phyloP scores from a whole-genome alignment of 2,113 vertebrate genomes.

The Agelaius tricolor region DNA sequence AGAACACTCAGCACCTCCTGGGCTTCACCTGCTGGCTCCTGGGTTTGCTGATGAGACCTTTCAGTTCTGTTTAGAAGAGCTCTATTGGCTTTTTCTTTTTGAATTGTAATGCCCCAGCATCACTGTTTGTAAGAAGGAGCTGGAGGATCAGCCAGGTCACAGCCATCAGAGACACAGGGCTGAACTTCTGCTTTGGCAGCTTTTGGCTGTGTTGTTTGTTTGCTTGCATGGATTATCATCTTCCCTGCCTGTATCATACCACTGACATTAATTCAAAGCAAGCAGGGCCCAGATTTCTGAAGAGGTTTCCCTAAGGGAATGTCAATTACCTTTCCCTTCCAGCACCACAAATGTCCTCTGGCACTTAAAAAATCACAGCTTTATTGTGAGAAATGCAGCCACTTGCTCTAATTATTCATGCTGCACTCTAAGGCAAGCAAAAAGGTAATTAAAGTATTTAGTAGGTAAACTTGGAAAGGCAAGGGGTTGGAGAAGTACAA shows the following conservation, averaged over 20 bases:
- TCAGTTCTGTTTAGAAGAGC: neutral
- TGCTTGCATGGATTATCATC: neutral
- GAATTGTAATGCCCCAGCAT: neutral
- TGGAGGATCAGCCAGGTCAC: neutral
- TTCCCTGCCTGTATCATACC: neutral
- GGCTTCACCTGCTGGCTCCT: neutral
- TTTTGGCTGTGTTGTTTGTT: neutral
- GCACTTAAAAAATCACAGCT: slow-evolving; percentile 4
- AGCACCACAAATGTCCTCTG: neutral
- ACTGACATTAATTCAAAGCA: slow-evolving; percentile 45
- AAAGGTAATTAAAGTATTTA: neutral
- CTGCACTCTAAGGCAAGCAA: neutral
- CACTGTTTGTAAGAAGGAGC: neutral
- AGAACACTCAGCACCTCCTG: neutral
- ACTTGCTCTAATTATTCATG: slow-evolving; percentile 19
- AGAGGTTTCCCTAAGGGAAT: slow-evolving; percentile 44
- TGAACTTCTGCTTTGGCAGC: neutral
- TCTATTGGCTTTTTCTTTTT: neutral
- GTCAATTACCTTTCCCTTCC: slow-evolving; percentile 57
- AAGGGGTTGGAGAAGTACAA: neutral
- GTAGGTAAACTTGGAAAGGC: neutral
- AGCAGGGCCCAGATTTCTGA: neutral
- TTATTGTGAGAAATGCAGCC: slow-evolving; percentile 36
- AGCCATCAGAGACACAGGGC: neutral
- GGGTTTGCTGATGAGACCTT: neutral